Conservation (phyloP, 1,140 invertebrate genomes). For the Scaptomyza pallida region DNA sequence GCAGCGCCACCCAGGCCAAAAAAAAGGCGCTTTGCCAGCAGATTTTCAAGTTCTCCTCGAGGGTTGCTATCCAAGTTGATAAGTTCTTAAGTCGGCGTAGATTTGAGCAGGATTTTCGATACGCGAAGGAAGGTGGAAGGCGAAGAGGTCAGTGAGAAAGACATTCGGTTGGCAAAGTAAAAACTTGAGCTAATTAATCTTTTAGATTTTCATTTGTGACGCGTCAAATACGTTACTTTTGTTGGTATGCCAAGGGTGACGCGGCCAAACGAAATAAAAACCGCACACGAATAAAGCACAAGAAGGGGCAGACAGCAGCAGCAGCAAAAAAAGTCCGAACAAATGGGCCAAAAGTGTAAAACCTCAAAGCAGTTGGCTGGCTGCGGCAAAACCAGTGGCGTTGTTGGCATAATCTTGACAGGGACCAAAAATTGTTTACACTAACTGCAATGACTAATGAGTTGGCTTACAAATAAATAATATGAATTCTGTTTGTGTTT, state of each 20-base stretch:
- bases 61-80: background rate
- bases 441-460: slow-evolving; percentile 68
- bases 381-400: slow-evolving; percentile 61
- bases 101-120: slow-evolving; percentile 64
- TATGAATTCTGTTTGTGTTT: background rate
- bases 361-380: slow-evolving; percentile 55
- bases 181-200: slow-evolving; percentile 82
- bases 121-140: background rate
- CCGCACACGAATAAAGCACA: slow-evolving; percentile 43
- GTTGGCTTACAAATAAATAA: slow-evolving; percentile 51
- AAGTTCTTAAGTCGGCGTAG: slow-evolving; percentile 61
- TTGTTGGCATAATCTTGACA: slow-evolving; percentile 39
- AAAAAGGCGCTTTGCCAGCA: slow-evolving; percentile 73
- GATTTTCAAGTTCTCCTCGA: slow-evolving; percentile 61
- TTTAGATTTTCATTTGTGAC: slow-evolving; percentile 82
- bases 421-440: slow-evolving; percentile 34
- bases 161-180: slow-evolving; percentile 41
- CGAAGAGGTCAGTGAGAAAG: slow-evolving; percentile 18
- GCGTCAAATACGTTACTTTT: slow-evolving; percentile 80
- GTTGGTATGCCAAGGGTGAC: slow-evolving; percentile 64
- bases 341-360: slow-evolving; percentile 79
- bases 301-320: slow-evolving; percentile 4
- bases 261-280: slow-evolving; percentile 73
- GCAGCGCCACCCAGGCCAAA: background rate
- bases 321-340: slow-evolving; percentile 47